Evolutionary conservation across 2,888 invertebrate species (phyloP), one percentile per base, ranked within the genome.

Genomic region (Sarcophaga carnaria): DNA sequence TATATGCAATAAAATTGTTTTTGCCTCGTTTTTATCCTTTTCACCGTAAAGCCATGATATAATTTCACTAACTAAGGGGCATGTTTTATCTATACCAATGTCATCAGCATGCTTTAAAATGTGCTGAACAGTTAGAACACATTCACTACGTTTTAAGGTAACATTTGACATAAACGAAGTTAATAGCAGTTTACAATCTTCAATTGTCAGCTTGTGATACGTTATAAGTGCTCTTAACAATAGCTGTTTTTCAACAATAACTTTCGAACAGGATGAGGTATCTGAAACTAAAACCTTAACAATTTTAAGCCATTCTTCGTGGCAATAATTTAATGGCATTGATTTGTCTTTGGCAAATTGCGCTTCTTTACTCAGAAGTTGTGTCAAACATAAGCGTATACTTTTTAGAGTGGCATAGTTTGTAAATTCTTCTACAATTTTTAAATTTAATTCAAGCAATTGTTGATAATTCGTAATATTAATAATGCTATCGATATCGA

Each of bases 161-260:
- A 89, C 90, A 74, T 90, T 92, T 1, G 89, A 86, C 17, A 90
- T 90, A 25, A 92, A 90, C 4, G 88, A 89, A 45, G 92, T 90
- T 17, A 93, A 60, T 14, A 93, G 85, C 1, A 72, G 88, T n/a
- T 22, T 79, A 54, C 90, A 90, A 37, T 89, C 81, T 22, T 89
- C 87, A 1, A 85, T 64, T n/a, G 79, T 82, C 0, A 92, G 27
- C 84, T 92, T 93, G 3, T 88, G 78, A 27, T 90, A 77, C 37
- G 75, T 85, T 14, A 93, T 90, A 10, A 93, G 81, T 3, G 85
- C 72, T 49, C 91, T 92, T 3, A 93, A 49, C 4, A 92, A 63
- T 2, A 91, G 22, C 72, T 93, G 93, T 62, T 93, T 92, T 64
- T 93, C 92, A 2, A 45, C 60, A 12, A 93, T 89, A n/a, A 91